These are phyloP conservation scores for Arbacia lixula DNA, from an alignment of 53 echinoderm and acorn worm species.

Conservation along the genomic window DNA sequence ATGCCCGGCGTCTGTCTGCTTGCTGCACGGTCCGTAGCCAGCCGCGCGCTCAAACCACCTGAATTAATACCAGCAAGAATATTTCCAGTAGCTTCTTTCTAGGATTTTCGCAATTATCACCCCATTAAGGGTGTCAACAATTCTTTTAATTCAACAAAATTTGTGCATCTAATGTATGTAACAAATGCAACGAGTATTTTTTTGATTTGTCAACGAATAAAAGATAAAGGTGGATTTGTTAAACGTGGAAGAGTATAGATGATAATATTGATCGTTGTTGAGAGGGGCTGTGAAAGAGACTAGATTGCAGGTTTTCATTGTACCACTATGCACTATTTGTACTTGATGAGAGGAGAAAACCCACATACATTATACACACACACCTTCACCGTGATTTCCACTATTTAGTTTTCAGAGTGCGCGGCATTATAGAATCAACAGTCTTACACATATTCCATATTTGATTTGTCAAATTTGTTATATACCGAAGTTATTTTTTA, in stretches of 20 bases:
- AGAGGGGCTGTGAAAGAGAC: no score
- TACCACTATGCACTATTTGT: slow-evolving; percentile 15
- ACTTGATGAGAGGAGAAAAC: slow-evolving; percentile 17
- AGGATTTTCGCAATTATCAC: no score
- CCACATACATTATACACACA: slow-evolving; percentile 37
- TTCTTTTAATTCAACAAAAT: no score
- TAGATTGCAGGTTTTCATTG: no score
- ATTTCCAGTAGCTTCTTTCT: no score
- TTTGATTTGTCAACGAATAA: no score
- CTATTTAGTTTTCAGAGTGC: slow-evolving; percentile 34
- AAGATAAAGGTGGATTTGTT: no score
- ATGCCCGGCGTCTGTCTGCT: slow-evolving; percentile 49
- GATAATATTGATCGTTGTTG: no score
- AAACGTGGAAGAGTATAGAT: no score
- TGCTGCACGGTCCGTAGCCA: background rate
- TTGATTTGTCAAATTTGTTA: slow-evolving; percentile 28
- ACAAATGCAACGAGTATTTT: no score
- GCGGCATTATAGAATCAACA: slow-evolving; percentile 36
- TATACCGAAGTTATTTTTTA: slow-evolving; percentile 20
- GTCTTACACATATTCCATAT: background rate
- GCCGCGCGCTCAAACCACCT: slow-evolving; percentile 47
- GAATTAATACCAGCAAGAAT: slow-evolving; percentile 10
- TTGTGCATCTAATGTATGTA: background rate
- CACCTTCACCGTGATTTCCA: slow-evolving; percentile 18
- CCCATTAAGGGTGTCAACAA: no score